A percentile compares a stretch with the other conserved stretches of the same genome.
phyloP scores from a whole-genome alignment of 1,140 invertebrate species.

The Drosophila tani region DNA sequence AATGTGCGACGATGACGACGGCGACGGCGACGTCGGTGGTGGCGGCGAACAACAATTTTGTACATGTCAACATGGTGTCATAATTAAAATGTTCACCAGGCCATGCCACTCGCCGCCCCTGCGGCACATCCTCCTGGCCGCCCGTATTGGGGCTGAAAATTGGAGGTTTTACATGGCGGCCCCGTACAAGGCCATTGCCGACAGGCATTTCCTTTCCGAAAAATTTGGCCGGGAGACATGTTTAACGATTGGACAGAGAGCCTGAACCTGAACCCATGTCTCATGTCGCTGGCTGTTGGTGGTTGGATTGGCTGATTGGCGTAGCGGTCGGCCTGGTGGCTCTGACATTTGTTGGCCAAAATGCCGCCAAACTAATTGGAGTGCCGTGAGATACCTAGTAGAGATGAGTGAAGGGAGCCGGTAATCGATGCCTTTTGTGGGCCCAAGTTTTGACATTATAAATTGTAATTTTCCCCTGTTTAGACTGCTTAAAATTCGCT shows the following conservation, averaged over 20 bases:
- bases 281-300: not conserved
- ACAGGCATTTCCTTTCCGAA: slow-evolving; percentile 53
- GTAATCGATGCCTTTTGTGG: slow-evolving; percentile 23
- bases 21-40: slow-evolving; percentile 10
- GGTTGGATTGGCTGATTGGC: slow-evolving; percentile 55
- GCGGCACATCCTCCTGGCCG: not conserved
- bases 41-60: slow-evolving; percentile 76
- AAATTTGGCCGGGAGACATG: slow-evolving; percentile 65
- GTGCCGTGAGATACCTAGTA: not conserved
- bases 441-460: slow-evolving; percentile 27
- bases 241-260: slow-evolving; percentile 56
- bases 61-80: slow-evolving; percentile 82
- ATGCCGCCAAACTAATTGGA: slow-evolving; percentile 53
- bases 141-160: slow-evolving; percentile 61
- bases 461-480: slow-evolving; percentile 32
- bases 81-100: slow-evolving; percentile 80
- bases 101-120: slow-evolving; percentile 12
- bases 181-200: slow-evolving; percentile 46
- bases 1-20: slow-evolving; percentile 61
- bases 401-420: slow-evolving; percentile 9
- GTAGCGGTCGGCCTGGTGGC: slow-evolving; percentile 30
- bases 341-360: slow-evolving; percentile 33
- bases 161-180: slow-evolving; percentile 52
- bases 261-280: slow-evolving; percentile 7
- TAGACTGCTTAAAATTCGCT: slow-evolving; percentile 22